phyloP scores from a whole-genome alignment of 2,113 vertebrate genomes.

The Motacilla tschutschensis region DNA sequence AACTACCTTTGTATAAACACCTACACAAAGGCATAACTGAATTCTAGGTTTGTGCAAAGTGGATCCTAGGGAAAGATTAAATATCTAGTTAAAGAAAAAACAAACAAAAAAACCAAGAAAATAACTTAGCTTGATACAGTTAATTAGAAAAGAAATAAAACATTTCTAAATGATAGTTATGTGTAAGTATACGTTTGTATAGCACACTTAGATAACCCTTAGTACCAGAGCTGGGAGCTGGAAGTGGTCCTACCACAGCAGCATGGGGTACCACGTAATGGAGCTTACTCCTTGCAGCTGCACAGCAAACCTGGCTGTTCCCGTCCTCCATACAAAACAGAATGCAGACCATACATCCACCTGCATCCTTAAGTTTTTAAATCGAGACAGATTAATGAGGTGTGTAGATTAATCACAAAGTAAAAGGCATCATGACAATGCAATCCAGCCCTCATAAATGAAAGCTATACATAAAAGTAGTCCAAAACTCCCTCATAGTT shows the following conservation, averaged over 20 bases:
- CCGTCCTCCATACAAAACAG: neutral
- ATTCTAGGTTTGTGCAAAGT: neutral
- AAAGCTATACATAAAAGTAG: neutral
- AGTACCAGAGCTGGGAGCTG: neutral
- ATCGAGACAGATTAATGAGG: neutral
- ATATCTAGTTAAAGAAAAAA: neutral
- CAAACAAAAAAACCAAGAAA: no score
- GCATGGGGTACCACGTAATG: neutral
- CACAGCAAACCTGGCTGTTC: neutral
- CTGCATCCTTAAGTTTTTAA: neutral
- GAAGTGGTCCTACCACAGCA: neutral
- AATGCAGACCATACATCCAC: neutral
- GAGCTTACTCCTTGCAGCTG: neutral
- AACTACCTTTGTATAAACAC: neutral
- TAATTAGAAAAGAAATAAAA: neutral
- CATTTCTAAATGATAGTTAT: neutral
- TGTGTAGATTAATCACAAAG: neutral
- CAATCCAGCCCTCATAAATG: neutral
- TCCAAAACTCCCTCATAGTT: neutral
- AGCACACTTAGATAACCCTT: neutral
- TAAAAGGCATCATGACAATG: neutral
- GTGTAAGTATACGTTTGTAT: neutral
- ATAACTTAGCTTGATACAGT: neutral
- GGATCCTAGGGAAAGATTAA: neutral
- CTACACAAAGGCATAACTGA: neutral